Conservation (phyloP, 2,113 vertebrate genomes). For the Coregonus clupeaformis region DNA sequence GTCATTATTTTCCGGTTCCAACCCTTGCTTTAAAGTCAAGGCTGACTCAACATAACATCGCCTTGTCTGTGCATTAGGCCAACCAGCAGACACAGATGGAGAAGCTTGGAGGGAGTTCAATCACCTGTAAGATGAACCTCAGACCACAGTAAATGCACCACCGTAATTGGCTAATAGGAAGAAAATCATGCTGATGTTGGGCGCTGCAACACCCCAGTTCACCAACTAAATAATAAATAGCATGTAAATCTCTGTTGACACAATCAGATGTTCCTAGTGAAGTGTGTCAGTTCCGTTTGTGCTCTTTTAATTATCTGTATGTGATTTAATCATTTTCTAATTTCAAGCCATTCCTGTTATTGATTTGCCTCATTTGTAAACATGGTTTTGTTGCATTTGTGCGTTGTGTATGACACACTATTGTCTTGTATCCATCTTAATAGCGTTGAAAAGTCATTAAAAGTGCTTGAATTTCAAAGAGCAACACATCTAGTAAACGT, state of each 20-base stretch:
- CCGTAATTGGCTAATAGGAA: constrained; percentile 37
- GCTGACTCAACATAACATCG: not conserved
- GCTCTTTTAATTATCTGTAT: constrained; percentile 74
- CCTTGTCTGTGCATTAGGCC: not conserved
- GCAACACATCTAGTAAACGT: no score
- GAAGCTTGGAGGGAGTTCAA: constrained; percentile 28
- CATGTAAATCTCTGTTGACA: constrained; percentile 44
- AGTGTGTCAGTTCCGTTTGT: constrained; percentile 55
- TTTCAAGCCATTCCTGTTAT: constrained; percentile 69
- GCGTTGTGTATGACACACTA: no score
- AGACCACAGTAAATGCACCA: constrained; percentile 25
- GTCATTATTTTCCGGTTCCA: no score
- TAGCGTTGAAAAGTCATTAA: no score
- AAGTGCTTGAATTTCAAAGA: no score
- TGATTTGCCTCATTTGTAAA: constrained; percentile 57
- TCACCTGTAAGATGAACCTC: constrained; percentile 7
- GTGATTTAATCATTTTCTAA: constrained; percentile 69
- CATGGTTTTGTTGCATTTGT: not conserved
- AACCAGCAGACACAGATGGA: constrained; percentile 1
- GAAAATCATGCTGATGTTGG: constrained; percentile 29
- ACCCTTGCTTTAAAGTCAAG: no score
- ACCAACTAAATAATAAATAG: constrained; percentile 38
- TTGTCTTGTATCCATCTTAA: no score
- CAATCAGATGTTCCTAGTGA: constrained; percentile 24
- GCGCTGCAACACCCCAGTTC: constrained; percentile 46